Conservation (phyloP, 2,113 vertebrate genomes). For the Manacus vitellinus region DNA sequence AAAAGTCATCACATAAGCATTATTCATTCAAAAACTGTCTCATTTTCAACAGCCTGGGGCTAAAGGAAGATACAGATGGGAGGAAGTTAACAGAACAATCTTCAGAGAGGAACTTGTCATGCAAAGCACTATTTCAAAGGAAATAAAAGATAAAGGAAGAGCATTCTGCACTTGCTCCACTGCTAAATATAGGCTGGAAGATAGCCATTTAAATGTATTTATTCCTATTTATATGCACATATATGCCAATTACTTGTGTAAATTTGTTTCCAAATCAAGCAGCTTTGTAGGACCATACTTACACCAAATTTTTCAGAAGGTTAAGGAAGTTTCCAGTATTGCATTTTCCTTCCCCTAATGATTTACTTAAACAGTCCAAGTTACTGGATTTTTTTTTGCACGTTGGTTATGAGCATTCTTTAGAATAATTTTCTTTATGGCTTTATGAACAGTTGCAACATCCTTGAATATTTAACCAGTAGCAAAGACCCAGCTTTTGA, state of each 20-base stretch:
- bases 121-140: constrained; percentile 37
- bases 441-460: background rate
- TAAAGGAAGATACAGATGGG: constrained; percentile 34
- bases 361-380: background rate
- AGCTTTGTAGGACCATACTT: background rate
- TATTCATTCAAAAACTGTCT: constrained; percentile 58
- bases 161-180: background rate
- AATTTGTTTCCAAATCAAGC: constrained; percentile 14
- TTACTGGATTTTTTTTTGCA: background rate
- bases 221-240: constrained; percentile 15
- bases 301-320: background rate
- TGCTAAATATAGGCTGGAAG: constrained; percentile 38
- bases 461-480: background rate
- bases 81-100: constrained; percentile 49
- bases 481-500: background rate
- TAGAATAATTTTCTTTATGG: background rate
- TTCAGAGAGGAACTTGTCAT: constrained; percentile 20
- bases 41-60: constrained; percentile 44
- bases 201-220: constrained; percentile 16
- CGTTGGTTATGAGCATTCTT: background rate
- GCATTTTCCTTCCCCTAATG: background rate
- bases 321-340: background rate
- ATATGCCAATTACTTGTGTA: constrained; percentile 1
- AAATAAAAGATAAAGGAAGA: constrained; percentile 18
- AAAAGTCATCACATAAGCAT: constrained; percentile 53